Evolutionary conservation across 2,888 invertebrate genomes (phyloP), one percentile per base, ranked within the genome.

Genomic region (Podabrus alpinus): DNA sequence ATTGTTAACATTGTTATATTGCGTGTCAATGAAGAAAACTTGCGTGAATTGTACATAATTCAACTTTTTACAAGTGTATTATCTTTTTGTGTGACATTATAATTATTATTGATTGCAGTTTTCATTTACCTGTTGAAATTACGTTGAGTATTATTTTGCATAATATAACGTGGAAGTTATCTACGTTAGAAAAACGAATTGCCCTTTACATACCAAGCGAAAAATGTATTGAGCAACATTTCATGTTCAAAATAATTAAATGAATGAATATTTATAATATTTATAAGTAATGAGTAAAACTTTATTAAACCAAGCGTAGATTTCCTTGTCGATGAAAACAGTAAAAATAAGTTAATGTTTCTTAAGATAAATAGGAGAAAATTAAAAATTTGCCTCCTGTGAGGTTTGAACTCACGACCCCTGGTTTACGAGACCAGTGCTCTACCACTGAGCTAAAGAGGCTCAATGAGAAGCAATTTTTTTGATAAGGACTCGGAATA

Each of bases 381-480:
- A 45, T 45, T 7, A 45, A 45, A 7, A 1, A 7, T n/a, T n/a
- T 92, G 92, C 92, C 92, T 92, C 92, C 92, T 92, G 92, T 92
- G 92, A 92, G 92, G 92, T 91, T 93, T 92, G 93, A 93, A 93
- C 92, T 92, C 92, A 92, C 92, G 92, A 92, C 92, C 92, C 92
- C 92, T 92, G 92, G 92, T 93, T 93, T 93, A 93, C 92, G 92
- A 93, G 93, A 93, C 93, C 92, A 92, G 92, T 92, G 92, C 92
- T 93, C 92, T 93, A 91, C 92, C 92, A 92, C 92, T 92, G 92
- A 92, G 93, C 92, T 92, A 93, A 92, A 92, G 92, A 92, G 92
- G 92, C 92, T n/a, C 7, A 2, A n/a, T 1, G 2, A 24, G 7
- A 45, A n/a, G 2, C n/a, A 45, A 45, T 7, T n/a, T n/a, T 45